Evolutionary conservation across 2,113 vertebrate species (phyloP), one percentile per base, ranked within the genome.

Genomic region (Lates calcarifer): DNA sequence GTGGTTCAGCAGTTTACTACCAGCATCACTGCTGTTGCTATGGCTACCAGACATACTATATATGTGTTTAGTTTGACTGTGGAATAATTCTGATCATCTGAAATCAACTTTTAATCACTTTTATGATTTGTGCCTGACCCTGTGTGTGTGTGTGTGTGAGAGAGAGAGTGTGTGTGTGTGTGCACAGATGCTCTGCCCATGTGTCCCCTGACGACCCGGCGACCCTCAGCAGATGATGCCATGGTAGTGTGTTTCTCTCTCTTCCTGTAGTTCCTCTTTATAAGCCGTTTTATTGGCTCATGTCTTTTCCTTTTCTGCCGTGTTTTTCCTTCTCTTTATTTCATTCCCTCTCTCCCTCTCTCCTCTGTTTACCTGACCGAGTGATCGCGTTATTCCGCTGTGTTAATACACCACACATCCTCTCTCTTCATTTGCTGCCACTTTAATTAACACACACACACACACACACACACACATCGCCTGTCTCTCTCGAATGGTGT

Each of bases 331-430:
- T 4, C 28, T 10, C 43, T n/a, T n/a, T n/a, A n/a, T n/a, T n/a
- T n/a, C n/a, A n/a, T n/a, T 5, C 47, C 37, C 33, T n/a, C 11
- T 5, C 20, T 3, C 29, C 6, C 13, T 7, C 31, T 18, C 18
- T 31, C 57, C 15, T 18, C 41, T 43, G 74, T 67, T 76, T 60
- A 72, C 64, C 79, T 87, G 82, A 83, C 6, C 43, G 71, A 31
- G 49, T 78, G 77, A 81, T 85, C 61, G 0, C 0, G 12, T 90
- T 61, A 88, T 84, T 84, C 80, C 22, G 7, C 87, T 31, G 60
- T 17, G 64, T 82, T 86, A 55, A 77, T 43, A 60, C 49, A 0
- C 51, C 58, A 39, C 72, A 31, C 12, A 84, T 47, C 43, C 62
- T 39, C 65, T 18, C 71, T 39, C 22, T 49, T 82, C 81, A 8